These are phyloP conservation scores for Hyposmocoma kahamanoa DNA, from an alignment of 1,140 invertebrate genomes.

Conservation along the genomic window DNA sequence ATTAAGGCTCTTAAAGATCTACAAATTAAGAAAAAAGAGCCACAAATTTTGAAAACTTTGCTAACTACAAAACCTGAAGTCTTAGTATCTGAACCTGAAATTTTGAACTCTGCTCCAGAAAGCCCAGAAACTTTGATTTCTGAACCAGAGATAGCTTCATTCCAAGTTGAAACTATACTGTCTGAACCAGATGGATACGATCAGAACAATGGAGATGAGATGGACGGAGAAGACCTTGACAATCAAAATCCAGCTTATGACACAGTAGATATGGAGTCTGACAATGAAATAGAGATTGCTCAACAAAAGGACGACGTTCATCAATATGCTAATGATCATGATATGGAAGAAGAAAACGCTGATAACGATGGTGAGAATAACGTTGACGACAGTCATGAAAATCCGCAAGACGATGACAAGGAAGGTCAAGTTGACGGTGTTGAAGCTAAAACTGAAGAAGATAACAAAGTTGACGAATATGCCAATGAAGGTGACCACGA, in stretches of 20 bases:
- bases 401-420: constrained; percentile 30
- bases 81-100: constrained; percentile 64
- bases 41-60: constrained; percentile 68
- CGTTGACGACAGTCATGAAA: no score
- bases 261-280: constrained; percentile 63
- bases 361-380: constrained; percentile 22
- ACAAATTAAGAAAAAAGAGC: constrained; percentile 68
- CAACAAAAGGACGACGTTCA: constrained; percentile 35
- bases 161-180: constrained; percentile 68
- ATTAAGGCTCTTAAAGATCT: constrained; percentile 66
- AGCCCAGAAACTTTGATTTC: constrained; percentile 70
- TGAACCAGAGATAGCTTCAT: constrained; percentile 66
- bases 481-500: constrained; percentile 22
- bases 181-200: constrained; percentile 59
- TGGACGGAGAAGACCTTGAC: constrained; percentile 34
- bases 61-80: constrained; percentile 62
- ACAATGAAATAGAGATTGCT: constrained; percentile 65
- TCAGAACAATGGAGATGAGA: constrained; percentile 40
- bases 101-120: constrained; percentile 61
- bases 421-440: constrained; percentile 33
- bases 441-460: constrained; percentile 37
- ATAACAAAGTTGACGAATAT: constrained; percentile 21
- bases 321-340: constrained; percentile 16
- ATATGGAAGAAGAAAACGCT: constrained; percentile 26
- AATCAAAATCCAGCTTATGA: constrained; percentile 57